Base-by-base conservation (phyloP, 53 echinoderm and acorn worm species). In the Hippasteria phrygiana region DNA sequence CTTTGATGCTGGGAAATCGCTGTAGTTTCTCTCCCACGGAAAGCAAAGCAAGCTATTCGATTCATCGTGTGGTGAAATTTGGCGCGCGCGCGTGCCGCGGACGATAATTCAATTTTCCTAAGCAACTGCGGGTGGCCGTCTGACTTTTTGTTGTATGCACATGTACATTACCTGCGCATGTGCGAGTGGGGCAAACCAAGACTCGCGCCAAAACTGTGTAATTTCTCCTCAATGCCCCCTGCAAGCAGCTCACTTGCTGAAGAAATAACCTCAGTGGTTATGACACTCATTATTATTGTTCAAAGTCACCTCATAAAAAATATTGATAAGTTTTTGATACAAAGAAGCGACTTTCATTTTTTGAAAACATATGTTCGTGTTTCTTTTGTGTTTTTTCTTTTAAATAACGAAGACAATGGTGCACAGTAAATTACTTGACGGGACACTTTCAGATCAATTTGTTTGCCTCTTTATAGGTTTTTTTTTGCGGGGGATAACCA, bases 121-220 rank as follows among this genome's bases (percentile, higher is more conserved):
- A 31, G 85, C 71, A 50, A 85, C 85, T 41, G 71, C 71, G 85
- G 85, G 85, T 70, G 71, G 85, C 51, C 71, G 85, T 85, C 85
- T 85, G 50, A 13, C 43, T 42, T 5, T 66, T 32, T 66, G 67
- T 36, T 66, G 67, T 35, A 35, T 64, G 33, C 5, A 8, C 10
- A 74, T 13, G 42, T n/a, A n/a, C n/a, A n/a, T n/a, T n/a, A n/a
- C n/a, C n/a, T n/a, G n/a, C n/a, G n/a, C n/a, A n/a, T n/a, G n/a
- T n/a, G n/a, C n/a, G n/a, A n/a, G n/a, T 16, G 0, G 7, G 32
- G 31, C 32, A 29, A 50, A 62, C 29, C 42, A 41, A 78, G 59
- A 62, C 78, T 78, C 78, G 59, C 78, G 59, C 78, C 78, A 26
- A 62, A 62, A 24, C 29, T 14, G 29, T 75, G 16, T 59, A 17